Evolutionary conservation across 2,888 invertebrate genomes (phyloP).

Genomic region (Hartigia nigra): DNA sequence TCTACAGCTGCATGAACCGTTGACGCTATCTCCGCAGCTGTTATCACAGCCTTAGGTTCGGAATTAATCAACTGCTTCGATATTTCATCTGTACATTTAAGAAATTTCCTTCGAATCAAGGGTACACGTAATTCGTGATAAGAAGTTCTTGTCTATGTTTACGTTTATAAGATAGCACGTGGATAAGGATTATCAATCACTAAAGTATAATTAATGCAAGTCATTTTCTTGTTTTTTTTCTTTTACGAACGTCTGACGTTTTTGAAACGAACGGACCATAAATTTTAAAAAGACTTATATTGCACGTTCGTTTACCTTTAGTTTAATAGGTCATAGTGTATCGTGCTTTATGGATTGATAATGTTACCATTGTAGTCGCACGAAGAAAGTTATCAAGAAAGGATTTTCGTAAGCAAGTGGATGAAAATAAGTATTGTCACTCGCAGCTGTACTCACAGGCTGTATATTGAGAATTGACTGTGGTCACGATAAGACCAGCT

Average conservation of each 20-base stretch:
- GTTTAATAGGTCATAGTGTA: too few relatives aligned
- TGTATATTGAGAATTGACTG: constrained; percentile 82
- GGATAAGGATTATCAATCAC: background rate
- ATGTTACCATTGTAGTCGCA: background rate
- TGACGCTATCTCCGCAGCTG: constrained; percentile 69
- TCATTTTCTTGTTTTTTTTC: too few relatives aligned
- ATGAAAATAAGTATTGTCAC: background rate
- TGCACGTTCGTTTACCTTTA: too few relatives aligned
- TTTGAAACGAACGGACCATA: background rate
- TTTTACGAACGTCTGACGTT: too few relatives aligned
- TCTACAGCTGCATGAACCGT: constrained; percentile 65
- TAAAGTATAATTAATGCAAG: background rate
- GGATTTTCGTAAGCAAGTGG: too few relatives aligned
- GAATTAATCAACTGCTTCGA: constrained; percentile 73
- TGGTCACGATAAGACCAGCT: constrained; percentile 77
- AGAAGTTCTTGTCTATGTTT: background rate
- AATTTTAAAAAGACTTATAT: background rate
- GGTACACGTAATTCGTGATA: background rate
- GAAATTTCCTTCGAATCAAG: background rate
- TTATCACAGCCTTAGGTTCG: constrained; percentile 74
- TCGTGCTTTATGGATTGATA: background rate
- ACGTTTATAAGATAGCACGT: background rate
- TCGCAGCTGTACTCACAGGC: constrained; percentile 51
- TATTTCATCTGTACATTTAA: constrained; percentile 75
- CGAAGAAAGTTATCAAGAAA: too few relatives aligned